A percentile compares a stretch with the other conserved stretches of the same genome.
phyloP scores from a whole-genome alignment of 2,797 vertebrate genomes.

The Mareca penelope region DNA sequence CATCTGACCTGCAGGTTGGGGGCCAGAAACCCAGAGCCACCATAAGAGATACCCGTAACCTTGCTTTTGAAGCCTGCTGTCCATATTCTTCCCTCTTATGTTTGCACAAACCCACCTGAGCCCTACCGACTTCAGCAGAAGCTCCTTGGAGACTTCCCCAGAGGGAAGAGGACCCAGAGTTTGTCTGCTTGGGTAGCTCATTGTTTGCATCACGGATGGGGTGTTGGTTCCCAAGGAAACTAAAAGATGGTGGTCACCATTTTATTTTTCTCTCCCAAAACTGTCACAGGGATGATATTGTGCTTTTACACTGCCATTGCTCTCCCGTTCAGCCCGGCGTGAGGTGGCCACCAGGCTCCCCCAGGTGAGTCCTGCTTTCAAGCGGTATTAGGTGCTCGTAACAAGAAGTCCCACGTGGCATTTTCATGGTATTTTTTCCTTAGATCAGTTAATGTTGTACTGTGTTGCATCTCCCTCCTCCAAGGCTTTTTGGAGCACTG shows the following conservation, averaged over 20 bases:
- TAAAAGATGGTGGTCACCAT: not conserved
- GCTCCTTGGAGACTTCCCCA: not conserved
- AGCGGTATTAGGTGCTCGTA: not conserved
- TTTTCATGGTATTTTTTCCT: not conserved
- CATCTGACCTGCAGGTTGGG: not conserved
- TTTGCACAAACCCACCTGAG: not conserved
- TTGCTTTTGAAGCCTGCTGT: not conserved
- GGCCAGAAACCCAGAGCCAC: not conserved
- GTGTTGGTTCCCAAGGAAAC: not conserved
- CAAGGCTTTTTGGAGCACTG: not conserved
- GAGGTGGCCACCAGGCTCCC: not conserved
- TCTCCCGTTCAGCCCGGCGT: not conserved
- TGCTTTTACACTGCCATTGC: not conserved
- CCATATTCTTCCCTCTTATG: fast-evolving
- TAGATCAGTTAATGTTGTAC: not conserved
- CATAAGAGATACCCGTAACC: not conserved
- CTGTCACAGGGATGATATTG: not conserved
- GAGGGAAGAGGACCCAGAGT: not conserved
- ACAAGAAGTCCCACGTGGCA: not conserved
- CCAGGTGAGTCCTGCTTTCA: not conserved
- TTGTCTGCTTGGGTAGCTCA: not conserved
- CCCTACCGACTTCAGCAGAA: not conserved
- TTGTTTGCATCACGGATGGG: not conserved
- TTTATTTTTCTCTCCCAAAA: not conserved
- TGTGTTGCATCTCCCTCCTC: not conserved